Percentiles rank a stretch among this genome's conserved stretches.
Evolutionary conservation across 1,140 invertebrate species (phyloP).

Genomic region (Reticulitermes speratus): DNA sequence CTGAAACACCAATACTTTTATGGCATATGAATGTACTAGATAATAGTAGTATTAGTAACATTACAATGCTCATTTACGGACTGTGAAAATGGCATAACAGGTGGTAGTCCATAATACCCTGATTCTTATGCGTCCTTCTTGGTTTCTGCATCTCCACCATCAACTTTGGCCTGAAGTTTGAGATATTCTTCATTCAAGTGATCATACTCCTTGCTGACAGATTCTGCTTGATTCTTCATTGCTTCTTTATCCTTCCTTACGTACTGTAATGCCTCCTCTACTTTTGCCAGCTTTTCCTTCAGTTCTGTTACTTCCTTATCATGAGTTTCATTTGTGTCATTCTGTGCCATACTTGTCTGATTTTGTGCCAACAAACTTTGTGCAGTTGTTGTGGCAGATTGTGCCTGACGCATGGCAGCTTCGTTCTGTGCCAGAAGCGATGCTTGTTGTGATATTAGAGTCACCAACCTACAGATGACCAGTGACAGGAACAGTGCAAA

Average conservation of each 20-base stretch:
- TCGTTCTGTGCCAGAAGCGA: slow-evolving; percentile 78
- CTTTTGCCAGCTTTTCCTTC: slow-evolving; percentile 64
- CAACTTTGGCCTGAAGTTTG: slow-evolving; percentile 71
- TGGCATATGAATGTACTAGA: not conserved
- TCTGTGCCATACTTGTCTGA: slow-evolving; percentile 40
- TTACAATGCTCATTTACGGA: not conserved
- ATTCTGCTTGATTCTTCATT: slow-evolving; percentile 83
- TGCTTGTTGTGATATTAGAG: slow-evolving; percentile 80
- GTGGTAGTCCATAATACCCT: not conserved
- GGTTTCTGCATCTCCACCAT: slow-evolving; percentile 51
- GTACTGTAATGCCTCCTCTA: slow-evolving; percentile 58
- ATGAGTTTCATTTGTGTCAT: slow-evolving; percentile 58
- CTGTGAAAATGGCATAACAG: not conserved
- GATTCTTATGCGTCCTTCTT: slow-evolving; percentile 63
- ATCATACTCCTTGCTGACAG: slow-evolving; percentile 86
- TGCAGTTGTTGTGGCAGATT: slow-evolving; percentile 82
- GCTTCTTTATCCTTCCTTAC: slow-evolving; percentile 69
- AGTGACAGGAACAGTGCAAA: slow-evolving; percentile 84
- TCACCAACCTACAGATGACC: slow-evolving; percentile 82
- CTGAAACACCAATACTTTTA: not conserved
- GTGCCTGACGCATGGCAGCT: slow-evolving; percentile 87
- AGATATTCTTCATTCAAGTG: slow-evolving; percentile 79
- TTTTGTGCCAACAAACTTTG: slow-evolving; percentile 65
- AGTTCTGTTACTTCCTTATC: slow-evolving; percentile 62
- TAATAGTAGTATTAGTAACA: not conserved